phyloP scores from a whole-genome alignment of 2,113 vertebrate species.

The Acrocephalus kingi region DNA sequence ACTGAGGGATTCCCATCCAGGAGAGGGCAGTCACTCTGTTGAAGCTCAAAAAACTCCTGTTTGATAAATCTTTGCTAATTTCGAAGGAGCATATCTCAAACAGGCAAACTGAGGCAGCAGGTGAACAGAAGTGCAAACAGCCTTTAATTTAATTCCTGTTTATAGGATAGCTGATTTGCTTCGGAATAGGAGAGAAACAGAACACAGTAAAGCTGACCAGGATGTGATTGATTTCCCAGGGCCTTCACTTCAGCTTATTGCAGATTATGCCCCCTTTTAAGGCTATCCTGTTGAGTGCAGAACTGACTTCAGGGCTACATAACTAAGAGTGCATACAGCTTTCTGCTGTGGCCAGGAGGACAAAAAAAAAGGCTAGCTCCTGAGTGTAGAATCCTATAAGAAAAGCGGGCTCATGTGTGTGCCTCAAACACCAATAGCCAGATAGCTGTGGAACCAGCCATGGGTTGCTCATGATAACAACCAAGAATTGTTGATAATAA shows the following conservation, averaged over 20 bases:
- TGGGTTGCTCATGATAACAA: neutral
- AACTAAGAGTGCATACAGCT: neutral
- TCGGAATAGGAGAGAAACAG: neutral
- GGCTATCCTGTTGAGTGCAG: neutral
- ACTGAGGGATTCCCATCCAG: neutral
- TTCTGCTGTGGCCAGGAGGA: neutral
- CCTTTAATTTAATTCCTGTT: neutral
- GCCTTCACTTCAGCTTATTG: neutral
- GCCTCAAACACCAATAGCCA: fast-evolving
- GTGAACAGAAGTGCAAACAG: neutral
- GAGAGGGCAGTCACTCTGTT: neutral
- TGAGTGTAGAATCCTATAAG: neutral
- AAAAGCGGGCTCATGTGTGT: neutral
- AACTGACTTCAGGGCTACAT: neutral
- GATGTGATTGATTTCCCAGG: neutral
- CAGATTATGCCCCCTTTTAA: neutral
- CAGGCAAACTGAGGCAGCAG: fast-evolving
- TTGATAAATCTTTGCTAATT: neutral
- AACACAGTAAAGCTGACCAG: neutral
- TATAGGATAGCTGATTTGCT: neutral
- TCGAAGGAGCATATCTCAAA: neutral
- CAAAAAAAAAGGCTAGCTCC: neutral
- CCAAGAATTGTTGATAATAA: neutral
- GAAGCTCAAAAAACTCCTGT: neutral
- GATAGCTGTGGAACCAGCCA: neutral